A percentile compares a stretch with the other conserved stretches of the same genome.
Evolutionary conservation across 1,140 invertebrate species (phyloP).

Genomic region (Drosophila orena): DNA sequence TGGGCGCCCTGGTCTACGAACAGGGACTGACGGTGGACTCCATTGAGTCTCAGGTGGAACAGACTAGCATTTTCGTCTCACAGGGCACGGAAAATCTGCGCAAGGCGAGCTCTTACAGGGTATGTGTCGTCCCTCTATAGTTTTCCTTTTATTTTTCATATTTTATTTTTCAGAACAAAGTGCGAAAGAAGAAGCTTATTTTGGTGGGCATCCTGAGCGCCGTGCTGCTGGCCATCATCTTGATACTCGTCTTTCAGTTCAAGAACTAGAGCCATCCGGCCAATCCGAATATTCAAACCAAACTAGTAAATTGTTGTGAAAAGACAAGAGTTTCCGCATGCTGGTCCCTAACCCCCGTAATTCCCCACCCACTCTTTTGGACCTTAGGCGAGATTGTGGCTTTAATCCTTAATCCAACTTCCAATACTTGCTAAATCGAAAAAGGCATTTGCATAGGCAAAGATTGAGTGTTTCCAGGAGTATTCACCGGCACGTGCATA

Average conservation of each 20-base stretch:
- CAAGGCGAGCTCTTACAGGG: slow-evolving; percentile 93
- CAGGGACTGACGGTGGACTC: slow-evolving; percentile 98
- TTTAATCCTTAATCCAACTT: slow-evolving; percentile 59
- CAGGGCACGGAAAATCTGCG: slow-evolving; percentile 92
- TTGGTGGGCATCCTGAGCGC: slow-evolving; percentile 88
- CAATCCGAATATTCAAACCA: slow-evolving; percentile 45
- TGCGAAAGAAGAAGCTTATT: slow-evolving; percentile 94
- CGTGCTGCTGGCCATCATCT: slow-evolving; percentile 89
- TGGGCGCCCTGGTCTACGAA: slow-evolving; percentile 97
- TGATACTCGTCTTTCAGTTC: slow-evolving; percentile 77
- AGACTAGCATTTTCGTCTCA: slow-evolving; percentile 93
- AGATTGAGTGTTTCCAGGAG: slow-evolving; percentile 27
- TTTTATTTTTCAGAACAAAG: slow-evolving; percentile 89
- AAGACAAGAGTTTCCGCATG: slow-evolving; percentile 73
- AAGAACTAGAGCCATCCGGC: slow-evolving; percentile 64
- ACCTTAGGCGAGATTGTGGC: slow-evolving; percentile 70
- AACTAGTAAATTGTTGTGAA: slow-evolving; percentile 72
- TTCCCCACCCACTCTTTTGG: slow-evolving; percentile 11
- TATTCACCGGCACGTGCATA: slow-evolving; percentile 58
- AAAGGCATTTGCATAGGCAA: slow-evolving; percentile 36
- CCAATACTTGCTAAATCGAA: slow-evolving; percentile 50
- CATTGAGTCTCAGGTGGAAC: slow-evolving; percentile 98
- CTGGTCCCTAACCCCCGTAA: slow-evolving; percentile 25
- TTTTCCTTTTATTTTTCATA: neutral
- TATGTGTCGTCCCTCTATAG: slow-evolving; percentile 42